Evolutionary conservation across 2,888 invertebrate species (phyloP).

Genomic region (Rotaria socialis): DNA sequence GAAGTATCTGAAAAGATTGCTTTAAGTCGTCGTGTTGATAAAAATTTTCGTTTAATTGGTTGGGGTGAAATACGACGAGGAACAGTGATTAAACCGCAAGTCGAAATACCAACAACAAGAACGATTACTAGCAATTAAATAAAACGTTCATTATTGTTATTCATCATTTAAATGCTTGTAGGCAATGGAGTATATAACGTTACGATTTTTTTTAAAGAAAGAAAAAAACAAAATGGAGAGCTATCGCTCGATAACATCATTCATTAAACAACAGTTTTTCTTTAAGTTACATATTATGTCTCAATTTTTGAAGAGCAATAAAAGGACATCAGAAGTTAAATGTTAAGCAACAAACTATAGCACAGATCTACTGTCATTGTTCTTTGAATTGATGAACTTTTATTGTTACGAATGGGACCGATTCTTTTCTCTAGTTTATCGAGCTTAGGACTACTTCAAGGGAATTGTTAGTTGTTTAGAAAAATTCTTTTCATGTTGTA

Average conservation of each 20-base stretch:
- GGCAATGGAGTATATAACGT: conserved; percentile 26
- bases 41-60: conserved; percentile 99
- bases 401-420: too few species aligned
- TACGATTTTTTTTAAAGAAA: not conserved
- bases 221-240: not conserved
- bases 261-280: not conserved
- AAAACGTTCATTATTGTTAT: not conserved
- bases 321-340: too few species aligned
- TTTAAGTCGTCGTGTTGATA: conserved; percentile 93
- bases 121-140: not conserved
- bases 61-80: conserved; percentile 99
- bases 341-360: too few species aligned
- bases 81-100: conserved; percentile 78
- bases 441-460: too few species aligned
- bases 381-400: too few species aligned
- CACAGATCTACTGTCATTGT: too few species aligned
- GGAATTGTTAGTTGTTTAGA: too few species aligned
- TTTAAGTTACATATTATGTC: not conserved
- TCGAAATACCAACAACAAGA: not conserved
- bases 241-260: conserved; percentile 8
- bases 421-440: too few species aligned
- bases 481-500: too few species aligned
- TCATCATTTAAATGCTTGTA: not conserved
- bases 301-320: too few species aligned
- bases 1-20: conserved; percentile 98